Evolutionary conservation across 2,797 vertebrate genomes (phyloP), one percentile per base, ranked within the genome.

Genomic region (Lithobates pipiens): DNA sequence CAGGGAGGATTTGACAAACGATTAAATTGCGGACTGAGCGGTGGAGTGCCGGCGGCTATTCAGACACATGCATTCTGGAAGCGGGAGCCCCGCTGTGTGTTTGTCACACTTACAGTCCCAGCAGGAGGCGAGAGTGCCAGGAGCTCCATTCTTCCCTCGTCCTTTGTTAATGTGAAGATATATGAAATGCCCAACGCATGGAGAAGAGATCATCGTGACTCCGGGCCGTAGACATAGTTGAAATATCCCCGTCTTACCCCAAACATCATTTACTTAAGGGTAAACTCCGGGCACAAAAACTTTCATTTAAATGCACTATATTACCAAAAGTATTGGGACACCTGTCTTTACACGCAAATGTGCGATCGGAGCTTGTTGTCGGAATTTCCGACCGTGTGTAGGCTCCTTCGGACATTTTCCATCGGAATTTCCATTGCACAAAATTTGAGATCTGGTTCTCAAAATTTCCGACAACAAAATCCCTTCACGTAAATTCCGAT

Each of bases 81-180:
- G 36, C 36, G 36, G 61, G 70, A 42, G 8, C 18, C 70, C 70
- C 10, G 16, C 74, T 76, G 44, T 76, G 46, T 61, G 74, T 21
- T 72, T 72, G 10, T 54, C 27, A 18, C 74, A 76, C 44, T 57
- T 76, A 54, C 50, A 50, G 18, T 57, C 44, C 74, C 74, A 76
- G 44, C 74, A 61, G 46, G 70, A 72, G 39, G 18, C 5, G 15
- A 42, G 36, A 72, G 36, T 72, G 34, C 32, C 70, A 23, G 34
- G 16, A 11, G n/a, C 16, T 23, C 8, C n/a, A 39, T 42, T 42
- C 70, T 72, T 72, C 34, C 70, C 36, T 21, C 36, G 42, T n/a
- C 36, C 36, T 72, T 21, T 72, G 18, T 39, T 72, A 72, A 72
- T 72, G 36, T 42, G 36, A n/a, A 42, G 27, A 10, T 23, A 34